Conservation (phyloP, 1,140 invertebrate genomes). For the Aphaenogaster rudis region DNA sequence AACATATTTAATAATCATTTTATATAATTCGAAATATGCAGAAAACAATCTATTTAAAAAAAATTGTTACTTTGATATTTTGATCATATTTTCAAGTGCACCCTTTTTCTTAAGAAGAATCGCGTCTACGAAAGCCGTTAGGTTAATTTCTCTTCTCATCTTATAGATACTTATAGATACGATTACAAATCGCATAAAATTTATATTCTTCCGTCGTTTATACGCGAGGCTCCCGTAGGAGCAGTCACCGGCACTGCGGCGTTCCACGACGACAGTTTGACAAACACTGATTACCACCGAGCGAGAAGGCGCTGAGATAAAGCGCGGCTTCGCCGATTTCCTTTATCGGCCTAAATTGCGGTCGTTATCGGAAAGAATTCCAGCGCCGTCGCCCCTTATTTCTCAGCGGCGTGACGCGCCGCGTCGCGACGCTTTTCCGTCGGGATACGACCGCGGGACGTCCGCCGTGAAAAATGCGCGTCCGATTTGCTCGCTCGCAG, state of each 20-base stretch:
- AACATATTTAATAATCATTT: not conserved
- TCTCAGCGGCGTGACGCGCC: constrained; percentile 1
- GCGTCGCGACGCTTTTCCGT: constrained; percentile 29
- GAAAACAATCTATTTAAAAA: not conserved
- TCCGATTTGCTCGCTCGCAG: not conserved
- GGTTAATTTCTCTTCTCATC: not conserved
- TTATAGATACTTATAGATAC: not conserved
- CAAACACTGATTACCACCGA: constrained; percentile 79
- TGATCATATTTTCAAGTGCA: not conserved
- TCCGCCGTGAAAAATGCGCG: constrained; percentile 45
- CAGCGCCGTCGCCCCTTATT: constrained; percentile 49
- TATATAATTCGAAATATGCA: not conserved
- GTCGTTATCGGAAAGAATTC: constrained; percentile 79
- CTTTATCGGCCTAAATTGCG: constrained; percentile 82
- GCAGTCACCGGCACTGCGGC: constrained; percentile 19
- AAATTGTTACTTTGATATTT: not conserved
- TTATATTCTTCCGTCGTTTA: constrained; percentile 31
- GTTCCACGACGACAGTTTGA: constrained; percentile 73
- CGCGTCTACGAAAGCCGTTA: not conserved
- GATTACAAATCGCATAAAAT: constrained; percentile 9
- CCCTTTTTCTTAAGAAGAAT: not conserved
- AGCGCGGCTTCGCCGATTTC: constrained; percentile 77
- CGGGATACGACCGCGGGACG: constrained; percentile 9
- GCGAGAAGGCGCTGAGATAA: constrained; percentile 49
- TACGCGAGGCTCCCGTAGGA: constrained; percentile 8